phyloP scores from a whole-genome alignment of 2,113 vertebrate species.

The Etheostoma cragini region DNA sequence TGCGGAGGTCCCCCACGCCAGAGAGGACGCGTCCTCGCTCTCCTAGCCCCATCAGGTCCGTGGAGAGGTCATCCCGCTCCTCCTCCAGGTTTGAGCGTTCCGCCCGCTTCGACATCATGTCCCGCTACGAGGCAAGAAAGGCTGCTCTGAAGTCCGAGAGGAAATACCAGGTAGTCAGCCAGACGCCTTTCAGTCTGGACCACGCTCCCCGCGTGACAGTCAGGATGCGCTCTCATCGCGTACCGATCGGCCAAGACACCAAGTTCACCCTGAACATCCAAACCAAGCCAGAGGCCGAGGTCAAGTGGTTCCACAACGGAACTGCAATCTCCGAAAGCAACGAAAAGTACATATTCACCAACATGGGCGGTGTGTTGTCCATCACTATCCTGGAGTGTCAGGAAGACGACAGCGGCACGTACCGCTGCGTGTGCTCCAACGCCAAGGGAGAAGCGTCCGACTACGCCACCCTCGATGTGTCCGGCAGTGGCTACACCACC shows the following conservation, averaged over 20 bases:
- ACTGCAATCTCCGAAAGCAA: constrained; percentile 88
- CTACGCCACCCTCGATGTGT: constrained; percentile 95
- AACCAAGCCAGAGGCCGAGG: constrained; percentile 91
- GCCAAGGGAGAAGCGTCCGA: constrained; percentile 96
- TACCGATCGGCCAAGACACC: constrained; percentile 92
- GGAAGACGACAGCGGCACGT: constrained; percentile 94
- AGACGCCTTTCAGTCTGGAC: constrained; percentile 96
- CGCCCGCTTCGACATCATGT: constrained; percentile 98
- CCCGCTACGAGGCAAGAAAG: constrained; percentile 97
- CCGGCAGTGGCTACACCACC: constrained; percentile 91
- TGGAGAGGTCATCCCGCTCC: constrained; percentile 89
- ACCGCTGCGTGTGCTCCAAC: constrained; percentile 93
- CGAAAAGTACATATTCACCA: constrained; percentile 89
- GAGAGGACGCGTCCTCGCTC: constrained; percentile 98
- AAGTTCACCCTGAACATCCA: constrained; percentile 96
- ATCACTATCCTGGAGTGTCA: constrained; percentile 93
- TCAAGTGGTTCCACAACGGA: constrained; percentile 95
- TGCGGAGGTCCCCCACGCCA: constrained; percentile 95
- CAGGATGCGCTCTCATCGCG: constrained; percentile 96
- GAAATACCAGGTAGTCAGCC: constrained; percentile 94
- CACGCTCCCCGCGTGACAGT: constrained; percentile 94
- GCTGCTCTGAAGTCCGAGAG: constrained; percentile 96
- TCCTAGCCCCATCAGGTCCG: constrained; percentile 94
- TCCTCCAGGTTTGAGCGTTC: constrained; percentile 97
- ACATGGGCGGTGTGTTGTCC: constrained; percentile 94